Evolutionary conservation across 2,888 invertebrate genomes (phyloP), one percentile per base, ranked within the genome.

Genomic region (Trissolcus brochymenae): DNA sequence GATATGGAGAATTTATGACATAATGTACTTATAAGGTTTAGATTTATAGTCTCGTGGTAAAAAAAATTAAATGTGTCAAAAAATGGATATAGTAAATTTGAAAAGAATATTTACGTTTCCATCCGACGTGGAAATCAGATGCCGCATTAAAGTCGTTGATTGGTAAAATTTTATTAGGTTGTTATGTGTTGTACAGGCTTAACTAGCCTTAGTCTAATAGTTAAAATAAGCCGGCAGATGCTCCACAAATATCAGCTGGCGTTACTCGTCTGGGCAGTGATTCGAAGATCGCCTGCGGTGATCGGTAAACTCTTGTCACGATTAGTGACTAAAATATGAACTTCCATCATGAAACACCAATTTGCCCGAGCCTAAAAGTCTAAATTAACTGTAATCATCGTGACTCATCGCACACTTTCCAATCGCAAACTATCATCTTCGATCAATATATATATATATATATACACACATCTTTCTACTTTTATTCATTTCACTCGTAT

Each of bases 191-290:
- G 74, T 76, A 75, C 71, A 80, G 73, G 71, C 43, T 66, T 62
- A 70, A 77, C 73, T 72, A 75, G 65, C 65, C 78, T 81, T 81
- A 80, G 78, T 80, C 82, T 81, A 81, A 81, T 81, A 82, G 82
- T 81, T 81, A 75, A 72, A 75, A 65, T 72, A 78, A 76, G 73
- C 81, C 79, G 76, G 86, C 88, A 88, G 87, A 87, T 88, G 87
- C 85, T 85, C 81, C 80, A 79, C 67, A 80, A 82, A 80, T 81
- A 83, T 87, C 87, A 87, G 87, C 87, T 87, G 85, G 83, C 84
- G 62, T 67, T 70, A 49, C 55, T 77, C 60, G 81, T 80, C 81
- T 80, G 76, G 77, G 62, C 80, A 78, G 84, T 83, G 84, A 84
- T 86, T 87, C 84, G 87, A 83, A 82, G 78, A 64, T 61, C 76